These are phyloP conservation scores for Melipona beecheii DNA, from an alignment of 2,888 invertebrate genomes.

Conservation along the genomic window DNA sequence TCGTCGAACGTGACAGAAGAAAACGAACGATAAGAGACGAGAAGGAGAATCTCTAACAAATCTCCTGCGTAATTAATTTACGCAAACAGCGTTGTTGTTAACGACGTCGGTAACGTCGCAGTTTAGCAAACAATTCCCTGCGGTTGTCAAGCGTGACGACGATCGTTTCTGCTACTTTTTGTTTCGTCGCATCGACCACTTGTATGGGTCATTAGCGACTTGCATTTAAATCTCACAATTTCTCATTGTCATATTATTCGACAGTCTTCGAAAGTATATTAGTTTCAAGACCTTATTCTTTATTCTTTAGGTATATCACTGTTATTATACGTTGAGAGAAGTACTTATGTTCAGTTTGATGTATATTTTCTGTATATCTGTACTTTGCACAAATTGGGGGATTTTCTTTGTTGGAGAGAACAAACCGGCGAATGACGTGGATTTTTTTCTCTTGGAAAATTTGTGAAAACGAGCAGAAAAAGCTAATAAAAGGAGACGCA, in stretches of 20 bases:
- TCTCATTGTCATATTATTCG: too few relatives aligned
- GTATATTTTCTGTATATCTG: too few relatives aligned
- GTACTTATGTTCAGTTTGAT: too few relatives aligned
- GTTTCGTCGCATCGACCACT: too few relatives aligned
- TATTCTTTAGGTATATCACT: too few relatives aligned
- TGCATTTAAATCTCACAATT: too few relatives aligned
- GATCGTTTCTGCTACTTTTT: constrained; percentile 15
- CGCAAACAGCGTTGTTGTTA: constrained; percentile 2
- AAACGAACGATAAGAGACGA: not conserved
- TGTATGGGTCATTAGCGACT: too few relatives aligned
- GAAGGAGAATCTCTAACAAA: constrained; percentile 1
- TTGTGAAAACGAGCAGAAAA: not conserved
- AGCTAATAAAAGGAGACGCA: constrained; percentile 20
- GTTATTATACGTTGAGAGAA: too few relatives aligned
- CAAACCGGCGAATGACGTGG: not conserved
- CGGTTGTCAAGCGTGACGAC: constrained; percentile 4
- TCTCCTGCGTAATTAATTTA: constrained; percentile 22
- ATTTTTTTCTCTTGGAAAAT: not conserved
- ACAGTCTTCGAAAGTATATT: too few relatives aligned
- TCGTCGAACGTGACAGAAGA: not conserved
- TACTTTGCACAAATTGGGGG: too few relatives aligned
- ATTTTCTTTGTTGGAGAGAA: too few relatives aligned
- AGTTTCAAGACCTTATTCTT: too few relatives aligned
- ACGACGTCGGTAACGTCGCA: not conserved
- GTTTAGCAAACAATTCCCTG: constrained; percentile 39